Evolutionary conservation across 2,113 vertebrate genomes (phyloP), one percentile per base, ranked within the genome.

Genomic region (Alethe castanea): DNA sequence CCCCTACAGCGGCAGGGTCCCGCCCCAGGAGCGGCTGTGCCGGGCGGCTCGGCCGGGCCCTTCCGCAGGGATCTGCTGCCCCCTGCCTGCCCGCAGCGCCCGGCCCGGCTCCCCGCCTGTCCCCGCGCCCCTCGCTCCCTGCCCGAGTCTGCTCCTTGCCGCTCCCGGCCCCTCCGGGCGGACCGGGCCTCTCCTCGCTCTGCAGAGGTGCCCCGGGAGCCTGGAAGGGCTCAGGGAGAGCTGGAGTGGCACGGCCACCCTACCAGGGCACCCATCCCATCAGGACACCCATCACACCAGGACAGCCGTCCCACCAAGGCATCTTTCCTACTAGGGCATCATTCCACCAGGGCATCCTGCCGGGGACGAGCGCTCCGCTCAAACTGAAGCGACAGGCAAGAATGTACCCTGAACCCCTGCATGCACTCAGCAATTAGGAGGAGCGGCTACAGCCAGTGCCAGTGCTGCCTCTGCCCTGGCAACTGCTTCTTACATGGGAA

Each of bases 61-160:
- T 91, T 73, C 62, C 77, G 1, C 59, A 9, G 60, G 45, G 71
- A 29, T 97, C 62, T 98, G 54, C 96, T 97, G 94, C 81, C 97
- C 79, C 85, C 97, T 97, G 67, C 84, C 88, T 78, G 87, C 29
- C 70, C 70, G 61, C 78, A 67, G 69, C 22, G 50, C 12, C 36
- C 60, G 45, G 36, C 6, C 20, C 64, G 11, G 4, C 14, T 23
- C 11, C 31, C 35, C 5, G 24, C 12, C 36, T 13, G 59, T 42
- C 18, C 29, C 54, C 24, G 18, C 47, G 31, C 47, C 35, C 44
- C 45, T 36, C 72, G 38, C 6, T 38, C 38, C 38, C 38, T 38
- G 38, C 38, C 38, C 38, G 33, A 3, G 19, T 11, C 74, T 24
- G 38, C 19, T n/a, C 24, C 28, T 8, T 13, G 23, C 64, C 13